Base-by-base conservation (phyloP, 2,113 vertebrate genomes). In the Petrocephalus zakoni region DNA sequence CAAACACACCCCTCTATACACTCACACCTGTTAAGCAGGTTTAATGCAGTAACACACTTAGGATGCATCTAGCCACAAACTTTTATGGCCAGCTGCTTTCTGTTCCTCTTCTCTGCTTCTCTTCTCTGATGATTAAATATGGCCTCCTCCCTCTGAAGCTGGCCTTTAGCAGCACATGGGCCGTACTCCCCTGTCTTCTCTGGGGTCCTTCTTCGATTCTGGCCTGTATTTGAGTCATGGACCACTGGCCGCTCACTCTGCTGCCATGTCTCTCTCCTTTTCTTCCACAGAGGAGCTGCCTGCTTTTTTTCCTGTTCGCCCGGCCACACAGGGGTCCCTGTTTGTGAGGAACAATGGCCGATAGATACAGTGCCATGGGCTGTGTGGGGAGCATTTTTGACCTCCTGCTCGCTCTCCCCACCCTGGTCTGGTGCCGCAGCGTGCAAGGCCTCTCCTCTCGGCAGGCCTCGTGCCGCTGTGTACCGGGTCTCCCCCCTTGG, bases 311-410 rank as follows among this genome's bases (percentile, higher is more conserved):
- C 42, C 42, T 82, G 34, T 1, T 82, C 13, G 2, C 6, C 87
- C 86, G 85, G 64, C 84, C 42, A 91, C 90, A 91, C 90, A 90
- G 82, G 87, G 61, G n/a, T 75, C 88, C 75, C n/a, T n/a, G 89
- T 93, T 37, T 87, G 10, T 17, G 29, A 3, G 1, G 84, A 91
- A 93, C 92, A 93, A 92, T 90, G 34, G 87, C 37, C 52, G 21
- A 90, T 90, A 92, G 89, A 81, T 52, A 42, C 49, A 1, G 4
- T 88, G 51, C 89, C 47, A 29, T 52, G n/a, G 21, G 87, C 90
- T 68, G 13, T 29, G 61, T 88, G 51, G 75, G 46, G 61, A n/a
- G n/a, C 88, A 0, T 53, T 8, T 90, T 87, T 78, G 82, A 19
- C 21, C 61, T 6, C 13, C 13, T 13, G 52, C 52, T 53, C 13